Base-by-base conservation (phyloP, 1,140 invertebrate species). In the Lepidurus couesii region DNA sequence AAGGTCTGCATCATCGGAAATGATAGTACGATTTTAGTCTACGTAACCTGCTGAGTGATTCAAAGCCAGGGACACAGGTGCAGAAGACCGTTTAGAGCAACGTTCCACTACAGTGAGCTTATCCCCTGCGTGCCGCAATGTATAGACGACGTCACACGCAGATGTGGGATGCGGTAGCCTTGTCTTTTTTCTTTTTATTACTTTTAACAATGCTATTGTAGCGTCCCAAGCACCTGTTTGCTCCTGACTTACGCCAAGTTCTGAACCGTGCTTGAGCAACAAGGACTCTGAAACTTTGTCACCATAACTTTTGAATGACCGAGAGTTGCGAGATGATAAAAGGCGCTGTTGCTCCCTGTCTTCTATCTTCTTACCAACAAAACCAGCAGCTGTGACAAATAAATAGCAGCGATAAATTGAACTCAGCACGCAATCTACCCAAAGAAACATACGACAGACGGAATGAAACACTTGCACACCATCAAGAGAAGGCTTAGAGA, bases 11-110 rank as follows among this genome's bases (percentile, higher is more conserved):
- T 65, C 53, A 65, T 21, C 53, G 53, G 53, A 65, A 65, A 65
- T 65, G 21, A 65, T 65, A 65, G 53, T 65, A 65, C 53, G 0
- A 65, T 65, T 65, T 65, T 65, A 13, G 4, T 65, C 53, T 21
- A 65, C 53, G 34, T 34, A 65, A 65, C 53, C 53, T 65, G 53
- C 53, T 65, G 53, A 65, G 53, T 65, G 53, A 65, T 65, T 65
- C 53, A 65, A 65, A 65, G 53, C 53, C 53, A 65, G 53, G 53
- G 53, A 13, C 53, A 65, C 53, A 65, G 53, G 53, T 65, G 53
- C 53, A 65, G 21, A 21, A 21, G 21, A 5, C 5, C 3, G 53
- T 65, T 65, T 65, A 21, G 7, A n/a, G 53, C 53, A 65, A 65
- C 16, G 53, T 65, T 65, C 53, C 53, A 21, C 53, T 65, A 65